Conservation (phyloP, 2,797 vertebrate species). For the Clarias laeviceps region DNA sequence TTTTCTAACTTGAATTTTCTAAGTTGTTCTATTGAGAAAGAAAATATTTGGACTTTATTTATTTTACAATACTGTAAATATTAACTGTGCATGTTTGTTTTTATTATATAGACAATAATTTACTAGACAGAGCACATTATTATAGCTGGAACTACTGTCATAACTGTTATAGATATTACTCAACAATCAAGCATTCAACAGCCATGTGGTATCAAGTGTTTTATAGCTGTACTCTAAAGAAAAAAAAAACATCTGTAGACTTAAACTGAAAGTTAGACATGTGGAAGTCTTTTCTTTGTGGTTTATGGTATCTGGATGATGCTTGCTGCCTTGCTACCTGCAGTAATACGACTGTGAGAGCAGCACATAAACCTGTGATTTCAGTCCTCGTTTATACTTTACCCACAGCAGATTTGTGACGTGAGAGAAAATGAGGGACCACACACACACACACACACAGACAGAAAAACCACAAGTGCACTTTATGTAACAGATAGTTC, state of each 20-base stretch:
- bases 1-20: no score
- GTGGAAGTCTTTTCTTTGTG: slow-evolving; percentile 19
- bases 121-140: not conserved
- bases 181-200: not conserved
- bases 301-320: not conserved
- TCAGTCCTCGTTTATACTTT: not conserved
- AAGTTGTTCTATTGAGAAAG: no score
- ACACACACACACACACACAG: slow-evolving; percentile 1
- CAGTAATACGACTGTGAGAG: not conserved
- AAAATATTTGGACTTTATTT: no score
- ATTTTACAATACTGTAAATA: no score
- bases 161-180: not conserved
- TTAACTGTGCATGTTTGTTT: not conserved
- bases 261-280: not conserved
- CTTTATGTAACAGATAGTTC: not conserved
- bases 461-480: not conserved
- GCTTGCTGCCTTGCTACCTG: not conserved
- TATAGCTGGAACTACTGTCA: not conserved
- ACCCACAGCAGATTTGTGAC: not conserved
- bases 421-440: not conserved
- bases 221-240: not conserved
- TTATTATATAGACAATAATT: no score
- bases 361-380: slow-evolving; percentile 2
- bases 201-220: not conserved
- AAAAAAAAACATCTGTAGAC: not conserved